Conservation (phyloP, 2,113 vertebrate genomes). For the Vulpes ferrilata region DNA sequence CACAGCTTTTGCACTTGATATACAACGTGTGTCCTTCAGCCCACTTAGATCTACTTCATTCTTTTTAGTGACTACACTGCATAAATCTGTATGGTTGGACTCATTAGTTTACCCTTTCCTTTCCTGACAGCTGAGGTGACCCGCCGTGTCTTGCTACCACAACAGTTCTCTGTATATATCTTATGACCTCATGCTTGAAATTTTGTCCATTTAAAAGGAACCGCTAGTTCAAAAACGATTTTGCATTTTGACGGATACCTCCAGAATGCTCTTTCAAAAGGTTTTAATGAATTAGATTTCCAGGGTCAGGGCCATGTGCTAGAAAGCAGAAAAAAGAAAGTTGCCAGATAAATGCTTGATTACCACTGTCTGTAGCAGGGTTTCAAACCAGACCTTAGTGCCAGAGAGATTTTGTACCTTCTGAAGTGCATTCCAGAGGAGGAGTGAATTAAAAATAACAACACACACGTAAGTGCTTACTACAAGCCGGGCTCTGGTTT, state of each 20-base stretch:
- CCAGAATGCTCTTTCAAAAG: background rate
- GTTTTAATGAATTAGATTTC: background rate
- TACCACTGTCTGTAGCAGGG: accelerated
- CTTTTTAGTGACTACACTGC: background rate
- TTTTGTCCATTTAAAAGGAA: background rate
- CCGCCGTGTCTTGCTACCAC: accelerated
- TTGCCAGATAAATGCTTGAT: background rate
- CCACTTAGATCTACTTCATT: background rate
- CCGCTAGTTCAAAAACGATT: background rate
- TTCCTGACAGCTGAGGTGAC: too few species aligned
- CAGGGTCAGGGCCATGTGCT: accelerated
- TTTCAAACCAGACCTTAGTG: background rate
- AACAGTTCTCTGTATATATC: background rate
- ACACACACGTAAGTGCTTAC: too few species aligned
- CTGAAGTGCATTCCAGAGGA: background rate
- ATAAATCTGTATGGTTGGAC: background rate
- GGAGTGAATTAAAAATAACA: background rate
- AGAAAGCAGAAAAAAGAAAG: background rate
- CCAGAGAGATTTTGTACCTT: background rate
- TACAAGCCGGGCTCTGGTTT: accelerated
- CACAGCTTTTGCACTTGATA: background rate
- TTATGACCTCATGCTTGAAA: background rate
- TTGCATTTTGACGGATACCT: background rate
- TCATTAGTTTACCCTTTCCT: background rate
- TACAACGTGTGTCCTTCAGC: background rate